These are phyloP conservation scores for Crotalus helleri DNA, from an alignment of 2,113 vertebrate genomes.

Conservation along the genomic window DNA sequence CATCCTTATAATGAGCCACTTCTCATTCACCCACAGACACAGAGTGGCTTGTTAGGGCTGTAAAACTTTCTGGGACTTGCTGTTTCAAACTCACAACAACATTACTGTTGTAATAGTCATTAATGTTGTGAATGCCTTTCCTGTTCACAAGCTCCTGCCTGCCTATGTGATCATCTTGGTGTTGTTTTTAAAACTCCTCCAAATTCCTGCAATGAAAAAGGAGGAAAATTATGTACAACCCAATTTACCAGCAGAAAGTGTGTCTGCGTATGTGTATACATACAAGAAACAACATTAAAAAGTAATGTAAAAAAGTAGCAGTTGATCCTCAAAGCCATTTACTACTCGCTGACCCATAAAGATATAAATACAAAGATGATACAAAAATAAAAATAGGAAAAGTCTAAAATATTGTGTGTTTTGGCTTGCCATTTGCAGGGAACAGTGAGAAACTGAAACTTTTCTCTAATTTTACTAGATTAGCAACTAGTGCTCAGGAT, in stretches of 20 bases:
- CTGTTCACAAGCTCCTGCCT: slow-evolving; percentile 5
- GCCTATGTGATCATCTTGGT: not conserved
- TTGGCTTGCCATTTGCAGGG: not conserved
- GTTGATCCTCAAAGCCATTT: not conserved
- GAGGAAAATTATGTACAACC: not conserved
- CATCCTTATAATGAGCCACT: not conserved
- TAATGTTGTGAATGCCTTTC: not conserved
- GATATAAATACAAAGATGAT: not conserved
- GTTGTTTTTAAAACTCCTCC: not conserved
- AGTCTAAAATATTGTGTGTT: not conserved
- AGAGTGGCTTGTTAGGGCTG: not conserved
- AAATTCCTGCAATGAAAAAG: not conserved
- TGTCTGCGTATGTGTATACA: not conserved
- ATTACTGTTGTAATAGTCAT: not conserved
- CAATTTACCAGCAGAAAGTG: not conserved
- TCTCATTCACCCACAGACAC: not conserved
- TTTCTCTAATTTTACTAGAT: not conserved
- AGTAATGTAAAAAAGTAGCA: not conserved
- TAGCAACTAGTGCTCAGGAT: not conserved
- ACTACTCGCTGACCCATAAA: not conserved
- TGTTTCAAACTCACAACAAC: not conserved
- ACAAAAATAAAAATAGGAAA: not conserved
- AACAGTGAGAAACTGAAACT: not conserved
- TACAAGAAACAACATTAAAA: not conserved
- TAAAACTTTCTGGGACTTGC: not conserved